A percentile compares a stretch with the other conserved stretches of the same genome.
Conservation (phyloP, 2,113 vertebrate genomes). For the Tachuris rubrigastra region DNA sequence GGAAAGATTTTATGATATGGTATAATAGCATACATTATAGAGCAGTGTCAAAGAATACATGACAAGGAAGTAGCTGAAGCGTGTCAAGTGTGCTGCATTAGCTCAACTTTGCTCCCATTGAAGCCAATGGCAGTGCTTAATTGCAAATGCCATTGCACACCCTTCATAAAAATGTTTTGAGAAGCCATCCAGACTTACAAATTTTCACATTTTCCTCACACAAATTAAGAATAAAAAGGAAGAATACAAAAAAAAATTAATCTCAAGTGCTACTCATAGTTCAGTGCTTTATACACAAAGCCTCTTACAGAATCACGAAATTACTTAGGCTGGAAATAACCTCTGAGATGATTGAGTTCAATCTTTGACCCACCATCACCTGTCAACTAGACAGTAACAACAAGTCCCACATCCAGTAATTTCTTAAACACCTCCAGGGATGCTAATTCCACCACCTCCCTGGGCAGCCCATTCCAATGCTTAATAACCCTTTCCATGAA, state of each 20-base stretch:
- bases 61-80: background rate
- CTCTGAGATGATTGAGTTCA: background rate
- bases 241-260: background rate
- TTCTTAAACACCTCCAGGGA: background rate
- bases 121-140: background rate
- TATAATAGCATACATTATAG: background rate
- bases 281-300: background rate
- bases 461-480: background rate
- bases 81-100: background rate
- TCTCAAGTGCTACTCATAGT: background rate
- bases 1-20: background rate
- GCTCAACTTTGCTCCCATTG: background rate
- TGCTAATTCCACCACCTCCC: background rate
- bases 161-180: background rate
- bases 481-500: background rate
- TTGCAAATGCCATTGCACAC: background rate
- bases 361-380: background rate
- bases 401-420: rapidly evolving
- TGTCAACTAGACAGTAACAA: background rate
- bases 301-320: background rate
- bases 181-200: background rate
- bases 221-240: background rate
- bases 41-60: background rate
- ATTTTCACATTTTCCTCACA: background rate
- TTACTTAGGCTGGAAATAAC: background rate